Evolutionary conservation across 2,113 vertebrate genomes (phyloP).

Genomic region (Sisor rabdophorus): DNA sequence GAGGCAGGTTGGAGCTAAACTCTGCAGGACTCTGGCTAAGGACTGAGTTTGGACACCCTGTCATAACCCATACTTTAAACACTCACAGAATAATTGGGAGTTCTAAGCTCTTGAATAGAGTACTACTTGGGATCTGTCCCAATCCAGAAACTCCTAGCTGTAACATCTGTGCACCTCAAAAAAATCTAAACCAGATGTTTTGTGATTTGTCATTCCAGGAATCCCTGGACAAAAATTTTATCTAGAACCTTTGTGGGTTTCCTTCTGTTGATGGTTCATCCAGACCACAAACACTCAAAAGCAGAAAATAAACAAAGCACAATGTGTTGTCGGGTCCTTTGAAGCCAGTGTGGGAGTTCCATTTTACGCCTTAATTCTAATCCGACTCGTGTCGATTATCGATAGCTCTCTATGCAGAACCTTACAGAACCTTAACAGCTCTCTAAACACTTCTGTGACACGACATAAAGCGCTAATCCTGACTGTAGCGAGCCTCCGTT

Average conservation of each 20-base stretch:
- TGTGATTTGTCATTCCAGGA: background rate
- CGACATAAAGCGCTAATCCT: constrained; percentile 65
- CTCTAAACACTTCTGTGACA: constrained; percentile 48
- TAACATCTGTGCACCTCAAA: too few relatives aligned
- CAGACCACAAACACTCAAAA: background rate
- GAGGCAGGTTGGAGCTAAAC: too few relatives aligned
- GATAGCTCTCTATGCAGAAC: constrained; percentile 31
- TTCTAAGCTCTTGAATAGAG: too few relatives aligned
- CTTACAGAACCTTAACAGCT: constrained; percentile 35
- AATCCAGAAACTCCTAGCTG: too few relatives aligned
- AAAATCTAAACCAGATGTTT: background rate
- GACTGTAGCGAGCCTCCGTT: constrained; percentile 66
- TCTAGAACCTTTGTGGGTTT: background rate
- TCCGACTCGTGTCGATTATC: constrained; percentile 39
- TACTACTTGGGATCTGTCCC: too few relatives aligned
- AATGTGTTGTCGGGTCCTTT: constrained; percentile 29
- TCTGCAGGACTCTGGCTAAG: too few relatives aligned
- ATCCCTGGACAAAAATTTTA: background rate
- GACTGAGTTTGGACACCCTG: too few relatives aligned
- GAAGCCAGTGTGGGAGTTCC: constrained; percentile 37
- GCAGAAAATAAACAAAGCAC: constrained; percentile 33
- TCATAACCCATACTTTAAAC: too few relatives aligned
- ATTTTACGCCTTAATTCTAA: constrained; percentile 49
- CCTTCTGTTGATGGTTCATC: background rate
- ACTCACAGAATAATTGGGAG: too few relatives aligned